phyloP scores from a whole-genome alignment of 2,113 vertebrate genomes.

The Melanerpes aurifrons region DNA sequence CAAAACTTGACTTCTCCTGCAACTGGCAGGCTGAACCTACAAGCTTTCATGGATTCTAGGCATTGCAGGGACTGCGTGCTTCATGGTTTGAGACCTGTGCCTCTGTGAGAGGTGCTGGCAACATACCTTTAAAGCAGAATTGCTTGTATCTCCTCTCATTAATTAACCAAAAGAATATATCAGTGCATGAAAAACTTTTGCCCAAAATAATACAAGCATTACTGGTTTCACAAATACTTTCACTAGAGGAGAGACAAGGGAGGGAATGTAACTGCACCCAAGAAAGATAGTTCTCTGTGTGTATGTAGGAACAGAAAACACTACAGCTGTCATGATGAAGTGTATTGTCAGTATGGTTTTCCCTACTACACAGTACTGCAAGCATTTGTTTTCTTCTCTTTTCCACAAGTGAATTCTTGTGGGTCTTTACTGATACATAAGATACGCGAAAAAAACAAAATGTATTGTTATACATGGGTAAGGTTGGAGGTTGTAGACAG shows the following conservation, averaged over 20 bases:
- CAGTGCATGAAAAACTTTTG: background rate
- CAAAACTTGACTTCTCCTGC: background rate
- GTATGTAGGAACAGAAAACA: background rate
- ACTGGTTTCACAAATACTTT: background rate
- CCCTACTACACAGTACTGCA: background rate
- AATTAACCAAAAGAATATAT: background rate
- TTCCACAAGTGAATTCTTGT: background rate
- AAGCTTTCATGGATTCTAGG: background rate
- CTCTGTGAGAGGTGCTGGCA: background rate
- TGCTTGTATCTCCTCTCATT: background rate
- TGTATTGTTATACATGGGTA: background rate
- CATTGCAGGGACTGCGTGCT: accelerated
- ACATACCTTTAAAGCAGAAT: background rate
- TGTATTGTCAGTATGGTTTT: background rate
- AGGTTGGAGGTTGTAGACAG: too few relatives aligned
- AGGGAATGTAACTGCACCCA: background rate
- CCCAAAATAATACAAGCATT: background rate
- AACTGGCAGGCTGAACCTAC: background rate
- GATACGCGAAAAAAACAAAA: background rate
- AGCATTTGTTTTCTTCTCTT: background rate
- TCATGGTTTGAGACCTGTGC: background rate
- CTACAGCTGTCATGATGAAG: background rate
- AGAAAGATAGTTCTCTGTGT: background rate
- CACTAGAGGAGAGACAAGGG: background rate
- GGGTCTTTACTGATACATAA: background rate